Evolutionary conservation across 1,140 invertebrate species (phyloP).

Genomic region (Drosophila nikananu): DNA sequence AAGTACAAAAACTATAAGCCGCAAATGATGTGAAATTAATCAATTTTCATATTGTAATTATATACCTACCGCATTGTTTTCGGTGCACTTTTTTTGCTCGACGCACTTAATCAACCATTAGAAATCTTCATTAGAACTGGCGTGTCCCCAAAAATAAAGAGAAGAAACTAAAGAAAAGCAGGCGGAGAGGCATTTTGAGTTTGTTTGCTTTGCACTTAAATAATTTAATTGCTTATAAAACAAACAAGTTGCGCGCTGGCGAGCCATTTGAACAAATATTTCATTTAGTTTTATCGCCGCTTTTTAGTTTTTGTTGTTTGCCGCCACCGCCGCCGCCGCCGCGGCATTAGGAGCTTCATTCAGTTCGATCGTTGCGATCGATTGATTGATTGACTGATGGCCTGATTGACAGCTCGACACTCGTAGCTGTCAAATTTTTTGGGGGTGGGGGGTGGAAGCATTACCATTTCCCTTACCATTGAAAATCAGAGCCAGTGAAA

Average conservation of each 20-base stretch:
- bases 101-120: conserved; percentile 72
- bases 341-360: background rate
- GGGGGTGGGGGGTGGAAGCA: background rate
- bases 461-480: background rate
- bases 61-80: background rate
- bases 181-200: conserved; percentile 47
- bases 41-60: background rate
- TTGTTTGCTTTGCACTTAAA: conserved; percentile 81
- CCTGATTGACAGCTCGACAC: conserved; percentile 83
- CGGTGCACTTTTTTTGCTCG: conserved; percentile 12
- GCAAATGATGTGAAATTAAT: background rate
- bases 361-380: conserved; percentile 12
- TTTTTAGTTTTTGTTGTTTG: conserved; percentile 39
- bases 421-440: conserved; percentile 76
- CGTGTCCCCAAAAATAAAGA: conserved; percentile 52
- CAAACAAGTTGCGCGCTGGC: conserved; percentile 51
- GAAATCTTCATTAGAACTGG: conserved; percentile 72
- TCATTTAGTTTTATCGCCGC: conserved; percentile 37
- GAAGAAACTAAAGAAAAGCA: background rate
- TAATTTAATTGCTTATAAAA: conserved; percentile 82
- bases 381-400: conserved; percentile 47
- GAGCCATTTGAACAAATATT: conserved; percentile 52
- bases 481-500: conserved; percentile 5
- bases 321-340: conserved; percentile 32
- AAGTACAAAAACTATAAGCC: no score